phyloP scores from a whole-genome alignment of 37 sponge, comb jelly and placozoan species.

The Axinella damicornis region DNA sequence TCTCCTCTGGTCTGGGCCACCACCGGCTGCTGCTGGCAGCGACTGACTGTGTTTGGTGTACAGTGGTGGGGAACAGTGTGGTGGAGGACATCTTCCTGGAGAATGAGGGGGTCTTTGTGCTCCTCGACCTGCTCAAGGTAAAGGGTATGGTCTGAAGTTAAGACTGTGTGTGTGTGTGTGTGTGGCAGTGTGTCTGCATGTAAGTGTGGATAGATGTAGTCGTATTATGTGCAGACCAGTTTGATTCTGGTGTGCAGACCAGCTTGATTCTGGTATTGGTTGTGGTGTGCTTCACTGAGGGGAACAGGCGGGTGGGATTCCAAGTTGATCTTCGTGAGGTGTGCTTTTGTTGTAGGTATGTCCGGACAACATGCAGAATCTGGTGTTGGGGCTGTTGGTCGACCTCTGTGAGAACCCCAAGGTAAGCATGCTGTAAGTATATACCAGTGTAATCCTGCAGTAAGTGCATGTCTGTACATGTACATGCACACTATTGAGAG shows the following conservation, averaged over 20 bases:
- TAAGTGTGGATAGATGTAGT: not conserved
- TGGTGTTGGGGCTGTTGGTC: slow-evolving; percentile 90
- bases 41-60: slow-evolving; percentile 89
- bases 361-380: slow-evolving; percentile 87
- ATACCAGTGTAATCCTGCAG: too few relatives aligned
- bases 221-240: too few relatives aligned
- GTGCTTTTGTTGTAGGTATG: slow-evolving; percentile 59
- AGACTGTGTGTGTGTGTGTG: not conserved
- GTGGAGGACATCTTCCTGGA: slow-evolving; percentile 96
- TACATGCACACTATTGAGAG: too few relatives aligned
- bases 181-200: not conserved
- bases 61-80: slow-evolving; percentile 77
- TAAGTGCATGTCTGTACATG: too few relatives aligned
- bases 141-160: not conserved
- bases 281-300: too few relatives aligned
- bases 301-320: too few relatives aligned
- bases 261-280: too few relatives aligned
- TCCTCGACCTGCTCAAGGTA: slow-evolving; percentile 91
- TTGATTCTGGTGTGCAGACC: too few relatives aligned
- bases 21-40: slow-evolving; percentile 88
- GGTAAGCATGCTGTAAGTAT: slow-evolving; percentile 25
- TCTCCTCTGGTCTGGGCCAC: slow-evolving; percentile 88
- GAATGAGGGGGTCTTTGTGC: slow-evolving; percentile 89
- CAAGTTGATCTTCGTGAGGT: not conserved
- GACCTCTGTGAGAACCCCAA: slow-evolving; percentile 96